phyloP scores from a whole-genome alignment of 2,888 invertebrate species.

The Chrysolina americana region DNA sequence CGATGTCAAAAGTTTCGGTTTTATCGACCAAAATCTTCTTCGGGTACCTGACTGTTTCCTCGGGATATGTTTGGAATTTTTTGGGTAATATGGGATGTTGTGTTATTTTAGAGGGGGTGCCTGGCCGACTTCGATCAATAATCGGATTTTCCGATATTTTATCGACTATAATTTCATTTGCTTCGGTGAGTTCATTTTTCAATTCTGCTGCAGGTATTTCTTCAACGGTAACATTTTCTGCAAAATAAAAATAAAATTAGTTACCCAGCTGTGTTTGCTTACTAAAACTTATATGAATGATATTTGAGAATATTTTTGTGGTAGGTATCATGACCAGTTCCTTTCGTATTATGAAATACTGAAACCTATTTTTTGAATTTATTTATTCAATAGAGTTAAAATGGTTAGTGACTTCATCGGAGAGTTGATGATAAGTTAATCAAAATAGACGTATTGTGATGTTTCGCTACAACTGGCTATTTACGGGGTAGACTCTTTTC shows the following conservation, averaged over 20 bases:
- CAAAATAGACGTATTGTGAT: too few species aligned
- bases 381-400: too few species aligned
- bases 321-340: too few species aligned
- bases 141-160: neutral
- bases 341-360: too few species aligned
- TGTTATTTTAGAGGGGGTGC: neutral
- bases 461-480: too few species aligned
- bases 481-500: too few species aligned
- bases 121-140: neutral
- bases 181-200: neutral
- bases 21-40: conserved; percentile 40
- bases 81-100: conserved; percentile 5
- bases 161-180: neutral
- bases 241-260: neutral
- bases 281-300: too few species aligned
- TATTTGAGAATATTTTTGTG: too few species aligned
- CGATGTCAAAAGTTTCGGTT: conserved; percentile 41
- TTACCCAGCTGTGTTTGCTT: too few species aligned
- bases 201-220: neutral
- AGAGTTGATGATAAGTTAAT: too few species aligned
- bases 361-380: too few species aligned
- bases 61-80: neutral
- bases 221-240: conserved; percentile 12
- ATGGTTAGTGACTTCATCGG: too few species aligned
- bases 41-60: conserved; percentile 33